These are phyloP conservation scores for Ennomos quercinarius DNA, from an alignment of 2,888 invertebrate species.

Conservation along the genomic window DNA sequence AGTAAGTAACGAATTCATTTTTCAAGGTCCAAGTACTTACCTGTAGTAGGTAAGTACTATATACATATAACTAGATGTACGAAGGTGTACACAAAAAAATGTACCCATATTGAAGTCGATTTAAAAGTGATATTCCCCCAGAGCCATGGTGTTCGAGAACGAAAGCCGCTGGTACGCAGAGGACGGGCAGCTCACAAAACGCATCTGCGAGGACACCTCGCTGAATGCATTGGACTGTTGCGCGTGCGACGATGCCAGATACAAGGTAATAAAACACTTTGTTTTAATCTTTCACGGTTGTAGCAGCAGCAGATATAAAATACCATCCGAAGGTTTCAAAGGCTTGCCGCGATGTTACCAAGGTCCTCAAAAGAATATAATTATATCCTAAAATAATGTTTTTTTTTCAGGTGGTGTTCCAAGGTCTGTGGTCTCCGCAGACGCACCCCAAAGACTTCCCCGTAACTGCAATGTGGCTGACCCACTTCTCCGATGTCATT, in stretches of 20 bases:
- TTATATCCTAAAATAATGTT: too few species aligned
- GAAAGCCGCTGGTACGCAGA: conserved; percentile 94
- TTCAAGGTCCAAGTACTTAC: too few species aligned
- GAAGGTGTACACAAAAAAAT: too few species aligned
- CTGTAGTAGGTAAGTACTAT: too few species aligned
- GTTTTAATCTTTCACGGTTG: too few species aligned
- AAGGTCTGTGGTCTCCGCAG: conserved; percentile 97
- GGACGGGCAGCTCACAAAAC: conserved; percentile 92
- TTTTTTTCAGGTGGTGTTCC: conserved; percentile 89
- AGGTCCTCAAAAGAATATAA: too few species aligned
- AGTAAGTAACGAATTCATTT: conserved; percentile 75
- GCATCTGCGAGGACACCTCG: conserved; percentile 91
- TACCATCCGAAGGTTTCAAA: too few species aligned
- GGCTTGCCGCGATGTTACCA: too few species aligned
- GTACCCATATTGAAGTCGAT: background rate
- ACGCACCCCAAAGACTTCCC: conserved; percentile 99
- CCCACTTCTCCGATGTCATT: conserved; percentile 98
- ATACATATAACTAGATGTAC: too few species aligned
- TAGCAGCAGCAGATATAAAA: too few species aligned
- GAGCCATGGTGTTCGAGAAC: conserved; percentile 94
- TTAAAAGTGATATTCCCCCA: conserved; percentile 57
- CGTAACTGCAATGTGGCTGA: conserved; percentile 91
- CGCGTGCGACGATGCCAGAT: conserved; percentile 98
- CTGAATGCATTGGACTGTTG: conserved; percentile 89
- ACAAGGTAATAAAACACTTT: conserved; percentile 82